Base-by-base conservation (phyloP, 2,113 vertebrate genomes). In the Myotis lucifugus region DNA sequence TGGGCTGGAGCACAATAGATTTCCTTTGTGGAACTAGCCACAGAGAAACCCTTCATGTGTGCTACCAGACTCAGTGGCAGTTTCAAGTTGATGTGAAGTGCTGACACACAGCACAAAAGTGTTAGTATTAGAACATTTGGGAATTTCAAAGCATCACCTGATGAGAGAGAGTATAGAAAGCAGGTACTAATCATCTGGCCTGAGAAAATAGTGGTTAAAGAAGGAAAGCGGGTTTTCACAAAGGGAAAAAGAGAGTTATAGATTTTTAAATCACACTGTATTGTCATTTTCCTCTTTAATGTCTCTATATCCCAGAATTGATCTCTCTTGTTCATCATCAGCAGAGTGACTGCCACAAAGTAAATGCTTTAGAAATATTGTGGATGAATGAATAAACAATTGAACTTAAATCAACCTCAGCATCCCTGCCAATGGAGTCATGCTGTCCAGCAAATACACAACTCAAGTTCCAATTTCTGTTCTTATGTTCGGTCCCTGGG, bases 1-100 rank as follows among this genome's bases (percentile, higher is more conserved):
- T 67, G 83, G 84, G 40, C 72, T 88, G 18, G 27, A 81, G 64
- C 48, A 83, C 88, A 85, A 64, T 59, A 88, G 82, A 93, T 85
- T 96, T 82, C 82, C 85, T 97, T 96, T 96, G 95, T 97, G 90
- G 88, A 88, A 90, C 72, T 74, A 92, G 50, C 81, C 95, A 96
- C 85, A 95, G 94, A 95, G 73, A 95, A 95, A 50, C 69, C 90
- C 95, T 97, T 95, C 90, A 92, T 95, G 96, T 97, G 77, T 93
- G 85, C 91, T 95, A 64, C 92, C 77, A 95, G 90, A 93, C 42
- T 90, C 85, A 37, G 84, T 77, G 92, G 48, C 79, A 96, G 67
- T 96, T 95, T 90, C 85, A 74, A 84, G 85, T 94, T 78, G 56
- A 96, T 91, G 84, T 84, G 54, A 96, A 93, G 46, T 93, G 72